A percentile compares a stretch with the other conserved stretches of the same genome.
phyloP scores from a whole-genome alignment of 2,113 vertebrate genomes.

The Electrona antarctica region DNA sequence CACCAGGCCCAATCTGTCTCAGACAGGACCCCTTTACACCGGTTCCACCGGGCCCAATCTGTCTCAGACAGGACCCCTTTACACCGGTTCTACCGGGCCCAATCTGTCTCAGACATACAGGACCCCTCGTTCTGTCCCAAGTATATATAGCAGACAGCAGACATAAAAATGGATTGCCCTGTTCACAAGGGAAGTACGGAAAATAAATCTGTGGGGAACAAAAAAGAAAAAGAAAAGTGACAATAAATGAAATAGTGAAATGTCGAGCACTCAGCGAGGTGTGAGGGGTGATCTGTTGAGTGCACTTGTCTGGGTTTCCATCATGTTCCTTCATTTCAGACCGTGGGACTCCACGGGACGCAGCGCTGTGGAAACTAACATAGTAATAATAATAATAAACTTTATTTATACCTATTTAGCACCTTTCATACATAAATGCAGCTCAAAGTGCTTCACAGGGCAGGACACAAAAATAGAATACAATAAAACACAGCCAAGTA shows the following conservation, averaged over 20 bases:
- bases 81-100: too few species aligned
- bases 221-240: neutral
- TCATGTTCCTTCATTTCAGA: neutral
- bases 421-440: too few species aligned
- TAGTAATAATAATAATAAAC: neutral
- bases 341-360: neutral
- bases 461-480: too few species aligned
- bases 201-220: neutral
- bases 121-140: slow-evolving; percentile 29
- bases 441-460: too few species aligned
- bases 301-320: slow-evolving; percentile 68
- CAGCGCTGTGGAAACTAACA: neutral
- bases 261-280: slow-evolving; percentile 45
- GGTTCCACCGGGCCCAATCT: slow-evolving; percentile 24
- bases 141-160: slow-evolving; percentile 69
- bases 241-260: slow-evolving; percentile 12
- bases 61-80: neutral
- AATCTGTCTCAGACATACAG: too few species aligned
- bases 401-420: too few species aligned
- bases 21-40: slow-evolving; percentile 11
- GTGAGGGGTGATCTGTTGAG: slow-evolving; percentile 51
- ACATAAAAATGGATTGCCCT: slow-evolving; percentile 86
- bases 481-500: too few species aligned
- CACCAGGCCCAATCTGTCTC: slow-evolving; percentile 18
- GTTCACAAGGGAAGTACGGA: slow-evolving; percentile 76